Evolutionary conservation across 2,888 invertebrate species (phyloP).

Genomic region (Ramazzottius varieornatus): DNA sequence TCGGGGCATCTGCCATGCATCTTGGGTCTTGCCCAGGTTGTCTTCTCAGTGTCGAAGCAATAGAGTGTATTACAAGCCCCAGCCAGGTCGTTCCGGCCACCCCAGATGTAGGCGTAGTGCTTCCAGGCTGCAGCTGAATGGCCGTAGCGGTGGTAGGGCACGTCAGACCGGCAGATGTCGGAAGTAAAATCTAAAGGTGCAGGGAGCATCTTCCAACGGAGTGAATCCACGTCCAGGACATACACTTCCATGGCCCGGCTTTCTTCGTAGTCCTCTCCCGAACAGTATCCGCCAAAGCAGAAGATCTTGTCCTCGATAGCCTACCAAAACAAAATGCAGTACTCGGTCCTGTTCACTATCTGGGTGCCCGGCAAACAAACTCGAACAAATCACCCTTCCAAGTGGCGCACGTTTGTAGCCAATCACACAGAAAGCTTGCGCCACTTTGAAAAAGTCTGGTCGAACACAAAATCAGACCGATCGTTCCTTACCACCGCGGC

Average conservation of each 20-base stretch:
- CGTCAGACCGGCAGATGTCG: constrained; percentile 10
- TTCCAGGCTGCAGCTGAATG: constrained; percentile 61
- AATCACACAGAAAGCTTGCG: too few relatives aligned
- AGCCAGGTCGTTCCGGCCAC: constrained; percentile 55
- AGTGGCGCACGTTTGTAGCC: too few relatives aligned
- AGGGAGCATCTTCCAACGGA: constrained; percentile 7
- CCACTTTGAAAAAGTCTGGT: too few relatives aligned
- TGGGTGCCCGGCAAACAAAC: neutral
- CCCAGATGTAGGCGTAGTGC: constrained; percentile 56
- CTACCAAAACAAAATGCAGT: neutral
- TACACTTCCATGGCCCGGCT: constrained; percentile 55
- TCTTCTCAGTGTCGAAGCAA: constrained; percentile 39
- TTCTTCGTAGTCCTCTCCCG: constrained; percentile 41
- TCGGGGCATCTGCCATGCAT: constrained; percentile 40
- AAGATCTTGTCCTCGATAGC: constrained; percentile 18
- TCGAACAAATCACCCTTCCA: too few relatives aligned
- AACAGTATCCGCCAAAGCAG: constrained; percentile 57
- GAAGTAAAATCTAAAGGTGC: constrained; percentile 2
- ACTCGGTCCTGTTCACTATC: neutral
- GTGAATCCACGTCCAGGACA: constrained; percentile 44
- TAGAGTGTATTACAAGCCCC: constrained; percentile 51
- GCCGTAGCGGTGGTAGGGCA: constrained; percentile 62
- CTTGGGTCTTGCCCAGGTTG: constrained; percentile 19
- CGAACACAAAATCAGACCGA: too few relatives aligned
- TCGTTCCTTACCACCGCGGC: constrained; percentile 55